Conservation (phyloP, 2,888 invertebrate genomes). For the Agrotis segetum region DNA sequence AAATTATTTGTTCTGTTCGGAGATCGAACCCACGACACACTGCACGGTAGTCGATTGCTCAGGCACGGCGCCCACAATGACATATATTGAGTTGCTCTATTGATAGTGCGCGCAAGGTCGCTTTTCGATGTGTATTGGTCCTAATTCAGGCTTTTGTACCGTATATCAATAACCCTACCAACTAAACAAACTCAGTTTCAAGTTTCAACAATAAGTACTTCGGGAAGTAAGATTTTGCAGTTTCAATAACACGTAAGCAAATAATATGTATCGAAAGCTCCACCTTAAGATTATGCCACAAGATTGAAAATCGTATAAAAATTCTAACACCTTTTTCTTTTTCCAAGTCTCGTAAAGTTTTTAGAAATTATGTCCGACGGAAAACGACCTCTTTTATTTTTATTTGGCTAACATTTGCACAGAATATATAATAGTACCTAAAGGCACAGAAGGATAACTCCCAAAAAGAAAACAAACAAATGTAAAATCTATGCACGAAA, state of each 20-base stretch:
- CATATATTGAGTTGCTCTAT: too few relatives aligned
- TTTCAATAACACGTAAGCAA: constrained; percentile 12
- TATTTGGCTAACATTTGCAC: constrained; percentile 23
- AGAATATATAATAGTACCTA: too few relatives aligned
- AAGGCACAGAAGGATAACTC: too few relatives aligned
- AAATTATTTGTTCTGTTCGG: too few relatives aligned
- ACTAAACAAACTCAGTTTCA: background rate
- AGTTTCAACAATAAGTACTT: background rate
- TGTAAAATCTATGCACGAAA: too few relatives aligned
- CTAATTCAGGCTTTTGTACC: background rate
- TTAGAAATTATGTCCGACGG: constrained; percentile 12
- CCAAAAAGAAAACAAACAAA: too few relatives aligned
- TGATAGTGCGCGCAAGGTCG: too few relatives aligned
- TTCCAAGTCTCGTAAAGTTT: constrained; percentile 21
- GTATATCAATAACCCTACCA: background rate
- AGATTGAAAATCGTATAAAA: constrained; percentile 30
- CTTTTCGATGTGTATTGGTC: too few relatives aligned
- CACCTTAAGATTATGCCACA: background rate
- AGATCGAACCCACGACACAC: too few relatives aligned
- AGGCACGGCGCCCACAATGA: too few relatives aligned
- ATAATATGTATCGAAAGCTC: constrained; percentile 5
- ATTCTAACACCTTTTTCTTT: constrained; percentile 20
- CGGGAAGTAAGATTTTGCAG: background rate
- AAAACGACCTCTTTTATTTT: constrained; percentile 14
- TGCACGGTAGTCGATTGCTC: too few relatives aligned